phyloP scores from a whole-genome alignment of 2,113 vertebrate genomes.

The Notarius quadriscutis region DNA sequence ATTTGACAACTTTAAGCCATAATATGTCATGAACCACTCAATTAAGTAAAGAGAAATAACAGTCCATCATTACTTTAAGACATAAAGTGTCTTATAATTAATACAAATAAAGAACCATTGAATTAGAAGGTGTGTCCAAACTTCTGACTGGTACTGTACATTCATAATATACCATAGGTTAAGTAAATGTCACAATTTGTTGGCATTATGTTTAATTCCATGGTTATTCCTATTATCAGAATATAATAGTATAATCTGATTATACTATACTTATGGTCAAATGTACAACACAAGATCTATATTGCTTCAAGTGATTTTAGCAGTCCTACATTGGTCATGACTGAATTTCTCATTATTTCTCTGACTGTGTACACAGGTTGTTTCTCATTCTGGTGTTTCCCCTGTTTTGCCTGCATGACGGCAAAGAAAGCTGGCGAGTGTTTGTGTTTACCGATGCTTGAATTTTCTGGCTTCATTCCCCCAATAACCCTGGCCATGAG shows the following conservation, averaged over 20 bases:
- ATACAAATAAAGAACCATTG: no score
- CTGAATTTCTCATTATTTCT: neutral
- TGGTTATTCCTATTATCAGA: neutral
- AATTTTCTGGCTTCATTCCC: slow-evolving; percentile 61
- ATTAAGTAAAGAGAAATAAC: no score
- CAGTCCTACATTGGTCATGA: neutral
- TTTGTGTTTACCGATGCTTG: slow-evolving; percentile 70
- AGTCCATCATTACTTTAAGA: no score
- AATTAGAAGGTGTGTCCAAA: no score
- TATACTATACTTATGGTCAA: neutral
- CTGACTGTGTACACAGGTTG: slow-evolving; percentile 61
- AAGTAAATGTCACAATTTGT: neutral
- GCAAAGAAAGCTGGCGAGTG: slow-evolving; percentile 67
- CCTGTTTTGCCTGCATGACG: slow-evolving; percentile 69
- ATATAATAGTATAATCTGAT: neutral
- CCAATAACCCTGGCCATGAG: slow-evolving; percentile 63
- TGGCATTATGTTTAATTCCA: neutral
- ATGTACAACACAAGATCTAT: neutral
- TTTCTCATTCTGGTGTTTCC: slow-evolving; percentile 70
- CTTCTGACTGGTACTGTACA: neutral
- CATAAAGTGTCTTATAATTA: no score
- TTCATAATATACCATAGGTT: neutral
- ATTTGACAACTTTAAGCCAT: no score
- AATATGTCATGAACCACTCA: no score
- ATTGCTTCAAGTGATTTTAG: neutral